Percentiles rank a stretch among this genome's conserved stretches.
Evolutionary conservation across 2,888 invertebrate species (phyloP).

Genomic region (Petrophora chlorosata): DNA sequence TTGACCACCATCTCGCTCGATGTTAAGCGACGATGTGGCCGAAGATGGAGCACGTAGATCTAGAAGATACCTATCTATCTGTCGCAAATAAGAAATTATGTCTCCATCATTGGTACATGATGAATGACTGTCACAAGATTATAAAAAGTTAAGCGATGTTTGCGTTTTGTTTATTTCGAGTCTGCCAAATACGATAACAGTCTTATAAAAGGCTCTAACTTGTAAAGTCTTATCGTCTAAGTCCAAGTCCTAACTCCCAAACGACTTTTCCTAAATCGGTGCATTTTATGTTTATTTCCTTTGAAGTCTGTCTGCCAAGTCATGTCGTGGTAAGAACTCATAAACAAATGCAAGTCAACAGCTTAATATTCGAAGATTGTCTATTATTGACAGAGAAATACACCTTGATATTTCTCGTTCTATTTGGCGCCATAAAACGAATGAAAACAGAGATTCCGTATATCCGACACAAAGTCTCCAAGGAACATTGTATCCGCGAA

Average conservation of each 20-base stretch:
- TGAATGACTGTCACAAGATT: too few relatives aligned
- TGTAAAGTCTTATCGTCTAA: constrained; percentile 4
- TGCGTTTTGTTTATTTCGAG: neutral
- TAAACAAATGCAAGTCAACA: too few relatives aligned
- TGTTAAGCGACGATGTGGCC: too few relatives aligned
- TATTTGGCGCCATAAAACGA: neutral
- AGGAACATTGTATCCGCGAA: neutral
- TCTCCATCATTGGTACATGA: too few relatives aligned
- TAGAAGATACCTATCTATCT: too few relatives aligned
- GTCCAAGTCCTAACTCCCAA: constrained; percentile 5
- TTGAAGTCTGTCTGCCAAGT: neutral
- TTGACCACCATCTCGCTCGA: too few relatives aligned
- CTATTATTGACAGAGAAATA: too few relatives aligned
- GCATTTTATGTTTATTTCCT: constrained; percentile 17
- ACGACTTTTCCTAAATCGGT: constrained; percentile 9
- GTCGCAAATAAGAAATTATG: too few relatives aligned
- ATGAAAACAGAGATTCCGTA: neutral
- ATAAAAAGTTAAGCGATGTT: too few relatives aligned
- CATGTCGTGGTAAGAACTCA: constrained; percentile 1
- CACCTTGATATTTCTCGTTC: neutral
- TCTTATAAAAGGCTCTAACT: neutral
- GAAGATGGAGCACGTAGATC: too few relatives aligned
- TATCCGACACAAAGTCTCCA: too few relatives aligned
- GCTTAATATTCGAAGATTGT: too few relatives aligned
- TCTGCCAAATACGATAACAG: neutral